Evolutionary conservation across 2,113 vertebrate genomes (phyloP).

Genomic region (Platycercus adscitus): DNA sequence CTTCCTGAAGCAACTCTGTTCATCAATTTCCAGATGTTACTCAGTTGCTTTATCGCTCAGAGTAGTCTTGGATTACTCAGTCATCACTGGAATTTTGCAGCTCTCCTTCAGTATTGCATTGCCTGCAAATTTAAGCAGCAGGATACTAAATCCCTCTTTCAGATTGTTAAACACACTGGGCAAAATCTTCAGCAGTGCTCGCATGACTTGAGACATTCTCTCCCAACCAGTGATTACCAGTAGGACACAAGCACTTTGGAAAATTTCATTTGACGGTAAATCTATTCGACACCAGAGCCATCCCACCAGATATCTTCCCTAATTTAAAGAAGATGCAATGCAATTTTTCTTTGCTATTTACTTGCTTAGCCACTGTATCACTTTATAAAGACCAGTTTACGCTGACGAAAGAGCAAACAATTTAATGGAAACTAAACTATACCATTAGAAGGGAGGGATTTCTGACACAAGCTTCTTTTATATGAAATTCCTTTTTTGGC

Average conservation of each 20-base stretch:
- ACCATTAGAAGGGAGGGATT: not conserved
- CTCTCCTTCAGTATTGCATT: not conserved
- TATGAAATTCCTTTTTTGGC: not conserved
- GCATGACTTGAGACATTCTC: not conserved
- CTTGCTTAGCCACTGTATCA: not conserved
- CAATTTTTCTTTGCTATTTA: not conserved
- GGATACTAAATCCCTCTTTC: not conserved
- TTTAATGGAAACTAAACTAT: not conserved
- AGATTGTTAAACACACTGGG: not conserved
- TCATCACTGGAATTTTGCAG: not conserved
- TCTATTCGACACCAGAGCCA: not conserved
- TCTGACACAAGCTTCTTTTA: not conserved
- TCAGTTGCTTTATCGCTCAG: not conserved
- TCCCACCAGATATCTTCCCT: not conserved
- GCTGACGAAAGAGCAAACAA: not conserved
- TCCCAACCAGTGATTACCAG: not conserved
- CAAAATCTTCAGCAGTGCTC: not conserved
- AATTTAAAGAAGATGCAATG: not conserved
- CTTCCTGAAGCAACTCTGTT: not conserved
- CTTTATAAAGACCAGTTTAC: not conserved
- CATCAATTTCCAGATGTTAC: not conserved
- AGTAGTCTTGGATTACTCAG: not conserved
- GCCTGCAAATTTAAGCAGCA: not conserved
- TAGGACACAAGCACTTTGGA: not conserved
- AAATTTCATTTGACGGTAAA: not conserved